These are phyloP conservation scores for cat (Felis catus) DNA, from an alignment of 2,113 vertebrate genomes.

Conservation along the genomic window F.catus_Fca126_mat1.0 CM031413.1:34841501-34842000, in stretches of 20 bases:
- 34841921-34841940: background rate
- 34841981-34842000: background rate
- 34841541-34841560: background rate
- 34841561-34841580: background rate
- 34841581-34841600: background rate
- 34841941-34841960: background rate
- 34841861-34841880: background rate
- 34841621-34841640: background rate
- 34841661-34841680: background rate
- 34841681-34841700: background rate
- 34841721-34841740: background rate
- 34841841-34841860: background rate
- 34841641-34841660: background rate
- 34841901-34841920: background rate
- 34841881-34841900: background rate
- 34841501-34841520: background rate
- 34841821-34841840: background rate
- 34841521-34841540: background rate
- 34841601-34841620: background rate
- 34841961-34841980: background rate
- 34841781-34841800: constrained; percentile 12
- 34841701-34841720: background rate
- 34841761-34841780: background rate
- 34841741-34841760: background rate
- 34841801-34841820: background rate